Base-by-base conservation (phyloP, 2,888 invertebrate genomes). In the Chaetoderma sp. region DNA sequence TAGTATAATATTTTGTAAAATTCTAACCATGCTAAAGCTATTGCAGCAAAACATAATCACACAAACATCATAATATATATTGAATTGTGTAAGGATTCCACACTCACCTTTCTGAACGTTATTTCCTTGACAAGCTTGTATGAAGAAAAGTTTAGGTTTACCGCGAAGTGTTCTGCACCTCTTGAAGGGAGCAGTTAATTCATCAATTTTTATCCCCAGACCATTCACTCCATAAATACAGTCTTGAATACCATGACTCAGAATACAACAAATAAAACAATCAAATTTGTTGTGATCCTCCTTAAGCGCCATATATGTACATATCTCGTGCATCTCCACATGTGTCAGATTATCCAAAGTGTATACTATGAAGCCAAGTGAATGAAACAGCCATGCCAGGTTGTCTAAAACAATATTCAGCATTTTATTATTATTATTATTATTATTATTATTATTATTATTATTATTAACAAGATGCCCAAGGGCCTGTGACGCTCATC, bases 71-170 rank as follows among this genome's bases (percentile, higher is more conserved):
- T n/a, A n/a, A n/a, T n/a, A n/a, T n/a, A n/a, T n/a, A n/a, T n/a
- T n/a, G n/a, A n/a, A n/a, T n/a, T n/a, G n/a, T n/a, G n/a, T n/a
- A n/a, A n/a, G n/a, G n/a, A n/a, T n/a, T n/a, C n/a, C n/a, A n/a
- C n/a, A n/a, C n/a, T 61, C 61, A 77, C 77, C 80, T 55, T 30
- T 57, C 68, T 81, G 81, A 60, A 75, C 77, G 30, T 78, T 75
- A 36, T 75, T 67, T 4, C 82, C 82, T 33, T 82, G 82, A 65
- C 84, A 85, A 5, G 82, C 81, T 56, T 83, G 82, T 25, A 84
- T 70, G 65, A 84, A 84, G 68, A 84, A 84, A 23, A 84, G 68
- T 52, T 84, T 84, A 27, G 83, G 83, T 73, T 84, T 84, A 18
- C 78, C 79, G 8, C 72, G 72, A 32, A 84, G 68, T 0, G 73